Evolutionary conservation across 1,140 invertebrate species (phyloP), one percentile per base, ranked within the genome.

Genomic region (Xylocopa sonorina): DNA sequence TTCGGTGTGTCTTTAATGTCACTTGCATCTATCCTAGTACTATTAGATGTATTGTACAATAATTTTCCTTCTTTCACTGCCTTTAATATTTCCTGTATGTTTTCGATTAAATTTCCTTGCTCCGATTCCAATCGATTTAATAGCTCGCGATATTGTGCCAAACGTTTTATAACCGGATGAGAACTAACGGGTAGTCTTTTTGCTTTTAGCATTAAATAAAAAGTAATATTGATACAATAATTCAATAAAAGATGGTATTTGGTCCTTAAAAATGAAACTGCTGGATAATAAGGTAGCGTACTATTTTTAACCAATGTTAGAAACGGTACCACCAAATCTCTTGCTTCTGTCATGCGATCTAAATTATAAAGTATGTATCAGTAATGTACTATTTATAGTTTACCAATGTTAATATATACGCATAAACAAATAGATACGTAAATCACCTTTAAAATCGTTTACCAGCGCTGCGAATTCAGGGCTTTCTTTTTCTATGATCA

Each of bases 171-270:
- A 43, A 98, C 95, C 43, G 98, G 98, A 94, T 99, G 98, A 79
- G 95, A 95, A 84, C 95, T 94, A 24, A 97, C 93, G 67, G 94
- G 93, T 48, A 94, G 91, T 81, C 94, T 95, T 89, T 96, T 96
- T 55, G 95, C 93, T 93, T 98, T 98, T 1, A 99, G 86, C 81
- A 97, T 93, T 76, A 99, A 89, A 92, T 98, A 99, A 92, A 97
- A 98, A 38, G 95, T 94, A 29, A 98, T 95, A 90, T 98, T 98
- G 27, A 95, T 95, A 83, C 95, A 97, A 88, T 99, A 98, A 91
- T 97, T 97, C 79, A 97, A 91, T 82, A 96, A 94, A 18, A 97
- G 88, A 82, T 96, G 94, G 89, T 96, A 95, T 87, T 96, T 96
- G 9, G 94, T 95, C 89, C 94, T 93, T 10, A 97, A 90, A 92